Conservation (phyloP, 2,888 invertebrate species). For the Hirtodrosophila histrioides region DNA sequence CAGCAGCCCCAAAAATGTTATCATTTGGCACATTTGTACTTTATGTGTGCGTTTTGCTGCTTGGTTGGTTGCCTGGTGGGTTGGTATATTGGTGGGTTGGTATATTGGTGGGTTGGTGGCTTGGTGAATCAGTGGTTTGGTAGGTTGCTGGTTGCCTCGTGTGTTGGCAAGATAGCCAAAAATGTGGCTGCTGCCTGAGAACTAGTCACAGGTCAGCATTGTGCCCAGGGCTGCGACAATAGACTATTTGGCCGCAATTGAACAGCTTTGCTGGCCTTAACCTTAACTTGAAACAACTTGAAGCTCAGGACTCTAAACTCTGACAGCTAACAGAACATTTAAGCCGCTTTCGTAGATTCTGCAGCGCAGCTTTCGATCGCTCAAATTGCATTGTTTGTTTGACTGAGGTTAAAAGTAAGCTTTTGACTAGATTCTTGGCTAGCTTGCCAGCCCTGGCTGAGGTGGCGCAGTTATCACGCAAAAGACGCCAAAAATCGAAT, state of each 20-base stretch:
- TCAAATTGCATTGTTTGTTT: neutral
- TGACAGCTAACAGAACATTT: too few species aligned
- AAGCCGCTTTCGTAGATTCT: too few species aligned
- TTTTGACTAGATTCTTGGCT: neutral
- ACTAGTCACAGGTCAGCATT: conserved; percentile 2
- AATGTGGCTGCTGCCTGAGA: conserved; percentile 1
- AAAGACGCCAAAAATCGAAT: conserved; percentile 24
- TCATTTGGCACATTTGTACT: conserved; percentile 71
- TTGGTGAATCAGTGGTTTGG: too few species aligned
- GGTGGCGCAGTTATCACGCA: conserved; percentile 10
- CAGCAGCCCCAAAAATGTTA: conserved; percentile 54
- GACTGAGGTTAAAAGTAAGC: neutral
- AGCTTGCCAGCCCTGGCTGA: conserved; percentile 10
- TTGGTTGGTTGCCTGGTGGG: neutral
- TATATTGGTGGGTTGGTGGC: too few species aligned
- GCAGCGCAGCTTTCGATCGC: too few species aligned
- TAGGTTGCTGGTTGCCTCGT: too few species aligned
- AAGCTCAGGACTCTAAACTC: too few species aligned
- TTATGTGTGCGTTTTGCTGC: conserved; percentile 28
- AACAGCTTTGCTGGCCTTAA: conserved; percentile 1
- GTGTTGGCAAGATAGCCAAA: conserved; percentile 6
- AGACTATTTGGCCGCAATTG: conserved; percentile 8
- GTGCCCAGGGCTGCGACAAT: conserved; percentile 20
- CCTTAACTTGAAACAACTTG: neutral
- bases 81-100: too few species aligned